A percentile compares a stretch with the other conserved stretches of the same genome.
These are phyloP conservation scores for Thymallus thymallus DNA, from an alignment of 2,113 vertebrate genomes.

Conservation along the genomic window DNA sequence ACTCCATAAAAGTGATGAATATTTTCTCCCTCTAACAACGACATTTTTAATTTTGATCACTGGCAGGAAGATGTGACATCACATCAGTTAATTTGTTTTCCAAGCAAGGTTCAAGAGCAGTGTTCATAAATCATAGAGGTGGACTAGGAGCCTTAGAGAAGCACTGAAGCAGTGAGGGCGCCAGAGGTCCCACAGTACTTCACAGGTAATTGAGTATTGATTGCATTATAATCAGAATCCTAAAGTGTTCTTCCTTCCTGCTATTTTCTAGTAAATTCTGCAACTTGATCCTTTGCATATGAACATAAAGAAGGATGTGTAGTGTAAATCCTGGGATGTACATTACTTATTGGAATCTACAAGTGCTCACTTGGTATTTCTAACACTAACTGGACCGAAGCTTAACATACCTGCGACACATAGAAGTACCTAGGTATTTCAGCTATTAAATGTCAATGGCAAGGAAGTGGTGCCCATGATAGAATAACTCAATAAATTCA, in stretches of 20 bases:
- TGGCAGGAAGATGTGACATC: neutral
- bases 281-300: conserved; percentile 23
- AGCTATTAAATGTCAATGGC: too few relatives aligned
- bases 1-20: neutral
- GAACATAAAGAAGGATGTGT: neutral
- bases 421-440: too few relatives aligned
- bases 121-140: conserved; percentile 54
- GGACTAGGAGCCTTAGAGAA: conserved; percentile 9
- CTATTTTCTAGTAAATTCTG: conserved; percentile 57
- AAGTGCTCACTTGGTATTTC: neutral
- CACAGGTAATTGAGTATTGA: conserved; percentile 69
- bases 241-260: conserved; percentile 51
- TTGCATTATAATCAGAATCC: conserved; percentile 61
- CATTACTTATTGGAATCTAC: neutral
- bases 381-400: neutral
- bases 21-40: neutral
- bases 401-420: too few relatives aligned
- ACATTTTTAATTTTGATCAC: neutral
- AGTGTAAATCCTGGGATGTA: neutral
- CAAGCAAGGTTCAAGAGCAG: conserved; percentile 30
- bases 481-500: too few relatives aligned
- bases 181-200: conserved; percentile 51
- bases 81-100: neutral
- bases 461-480: too few relatives aligned
- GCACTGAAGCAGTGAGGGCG: conserved; percentile 23